A percentile compares a stretch with the other conserved stretches of the same genome.
Evolutionary conservation across 1,140 invertebrate genomes (phyloP).

Genomic region (Zaprionus nigranus): DNA sequence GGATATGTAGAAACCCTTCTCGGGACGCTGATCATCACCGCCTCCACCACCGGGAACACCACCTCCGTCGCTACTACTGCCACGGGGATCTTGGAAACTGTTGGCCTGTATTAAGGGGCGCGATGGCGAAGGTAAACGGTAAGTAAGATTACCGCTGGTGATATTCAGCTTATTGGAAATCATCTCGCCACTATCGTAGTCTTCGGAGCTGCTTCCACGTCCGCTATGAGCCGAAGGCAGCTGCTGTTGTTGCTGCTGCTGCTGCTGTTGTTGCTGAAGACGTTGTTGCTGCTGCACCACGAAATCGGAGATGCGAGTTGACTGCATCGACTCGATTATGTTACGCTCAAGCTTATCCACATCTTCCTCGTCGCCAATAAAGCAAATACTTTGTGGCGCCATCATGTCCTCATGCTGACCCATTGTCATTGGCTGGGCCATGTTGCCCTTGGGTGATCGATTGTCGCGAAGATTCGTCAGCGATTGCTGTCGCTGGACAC

Average conservation of each 20-base stretch:
- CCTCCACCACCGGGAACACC: conserved; percentile 21
- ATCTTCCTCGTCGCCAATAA: conserved; percentile 90
- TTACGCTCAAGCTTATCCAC: conserved; percentile 82
- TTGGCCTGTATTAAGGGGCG: conserved; percentile 89
- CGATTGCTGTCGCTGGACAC: conserved; percentile 82
- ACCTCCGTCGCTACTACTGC: conserved; percentile 24
- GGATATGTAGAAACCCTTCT: conserved; percentile 97
- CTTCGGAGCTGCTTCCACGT: conserved; percentile 73
- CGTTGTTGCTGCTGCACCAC: conserved; percentile 70
- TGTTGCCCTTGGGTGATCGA: conserved; percentile 70
- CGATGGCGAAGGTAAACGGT: conserved; percentile 92
- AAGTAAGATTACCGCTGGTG: conserved; percentile 93
- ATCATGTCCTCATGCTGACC: conserved; percentile 76
- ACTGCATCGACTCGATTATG: conserved; percentile 81
- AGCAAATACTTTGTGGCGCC: conserved; percentile 96
- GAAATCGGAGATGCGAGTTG: conserved; percentile 78
- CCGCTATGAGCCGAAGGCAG: conserved; percentile 62
- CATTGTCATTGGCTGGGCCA: conserved; percentile 87
- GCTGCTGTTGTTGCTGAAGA: conserved; percentile 67
- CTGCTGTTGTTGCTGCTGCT: conserved; percentile 53
- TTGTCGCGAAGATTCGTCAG: conserved; percentile 78
- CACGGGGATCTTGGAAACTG: conserved; percentile 88
- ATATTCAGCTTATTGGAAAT: conserved; percentile 88
- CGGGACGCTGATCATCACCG: conserved; percentile 86
- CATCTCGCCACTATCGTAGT: conserved; percentile 75